Percentiles rank a stretch among this genome's conserved stretches.
These are phyloP conservation scores for Prionailurus bengalensis DNA, from an alignment of 2,113 vertebrate species.

Conservation along the genomic window DNA sequence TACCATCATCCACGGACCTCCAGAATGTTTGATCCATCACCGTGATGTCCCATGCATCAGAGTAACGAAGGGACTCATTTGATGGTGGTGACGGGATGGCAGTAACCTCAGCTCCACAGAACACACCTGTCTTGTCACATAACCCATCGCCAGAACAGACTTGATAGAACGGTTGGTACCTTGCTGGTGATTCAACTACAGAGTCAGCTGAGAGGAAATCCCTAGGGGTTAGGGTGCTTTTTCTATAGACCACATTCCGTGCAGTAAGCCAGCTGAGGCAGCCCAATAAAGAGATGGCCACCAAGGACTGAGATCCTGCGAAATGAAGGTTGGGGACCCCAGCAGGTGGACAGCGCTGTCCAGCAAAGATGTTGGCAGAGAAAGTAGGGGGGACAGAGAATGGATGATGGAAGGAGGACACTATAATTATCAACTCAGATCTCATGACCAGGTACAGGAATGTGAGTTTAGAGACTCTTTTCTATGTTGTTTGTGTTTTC, in stretches of 20 bases:
- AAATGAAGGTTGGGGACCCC: neutral
- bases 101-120: too few species aligned
- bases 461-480: neutral
- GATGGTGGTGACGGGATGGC: neutral
- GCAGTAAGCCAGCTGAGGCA: neutral
- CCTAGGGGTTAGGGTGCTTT: too few species aligned
- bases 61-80: neutral
- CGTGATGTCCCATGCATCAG: too few species aligned
- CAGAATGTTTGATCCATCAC: neutral
- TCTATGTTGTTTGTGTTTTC: neutral
- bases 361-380: neutral
- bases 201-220: neutral
- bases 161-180: rapidly evolving
- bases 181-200: too few species aligned
- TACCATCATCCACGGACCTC: too few species aligned
- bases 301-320: neutral
- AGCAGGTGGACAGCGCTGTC: neutral
- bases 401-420: neutral
- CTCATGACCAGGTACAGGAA: neutral
- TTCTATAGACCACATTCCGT: rapidly evolving
- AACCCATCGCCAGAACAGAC: neutral
- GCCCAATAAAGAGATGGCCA: neutral
- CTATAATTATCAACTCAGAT: neutral
- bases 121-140: neutral
- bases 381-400: neutral